These are phyloP conservation scores for Phyllotis vaccarum DNA, from an alignment of 2,797 vertebrate species.

Conservation along the genomic window DNA sequence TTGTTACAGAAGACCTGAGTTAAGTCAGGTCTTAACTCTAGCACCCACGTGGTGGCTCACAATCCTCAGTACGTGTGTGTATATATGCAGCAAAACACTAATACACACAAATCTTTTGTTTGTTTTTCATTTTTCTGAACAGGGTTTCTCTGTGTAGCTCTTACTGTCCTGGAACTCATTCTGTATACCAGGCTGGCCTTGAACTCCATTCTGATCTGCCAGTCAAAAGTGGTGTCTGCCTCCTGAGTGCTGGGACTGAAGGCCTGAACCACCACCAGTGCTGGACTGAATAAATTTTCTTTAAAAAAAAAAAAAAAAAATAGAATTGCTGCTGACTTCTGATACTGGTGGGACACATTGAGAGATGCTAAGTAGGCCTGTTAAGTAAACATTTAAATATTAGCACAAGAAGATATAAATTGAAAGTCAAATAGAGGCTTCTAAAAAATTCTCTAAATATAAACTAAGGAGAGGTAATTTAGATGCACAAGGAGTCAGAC, in stretches of 20 bases:
- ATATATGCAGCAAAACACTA: too few species aligned
- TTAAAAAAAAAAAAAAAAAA: too few species aligned
- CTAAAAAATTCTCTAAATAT: background rate
- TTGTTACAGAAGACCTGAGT: background rate
- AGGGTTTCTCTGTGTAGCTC: background rate
- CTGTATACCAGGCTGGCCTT: background rate
- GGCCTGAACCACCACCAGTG: too few species aligned
- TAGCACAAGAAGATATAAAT: background rate
- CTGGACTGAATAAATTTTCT: too few species aligned
- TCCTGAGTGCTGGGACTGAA: background rate
- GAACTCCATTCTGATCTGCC: background rate
- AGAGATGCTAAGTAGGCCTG: too few species aligned
- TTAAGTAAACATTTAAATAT: background rate
- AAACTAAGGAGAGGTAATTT: background rate
- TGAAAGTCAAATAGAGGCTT: constrained; percentile 4
- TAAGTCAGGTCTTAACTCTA: background rate
- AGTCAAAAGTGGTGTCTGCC: too few species aligned
- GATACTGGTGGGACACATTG: background rate
- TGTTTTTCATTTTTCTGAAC: background rate
- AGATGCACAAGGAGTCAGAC: background rate
- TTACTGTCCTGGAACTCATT: background rate
- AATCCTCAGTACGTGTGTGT: too few species aligned
- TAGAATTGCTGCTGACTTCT: background rate
- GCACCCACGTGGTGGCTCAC: too few species aligned
- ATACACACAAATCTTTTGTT: background rate